Evolutionary conservation across 2,113 vertebrate species (phyloP).

Genomic region (Petroica traversi): DNA sequence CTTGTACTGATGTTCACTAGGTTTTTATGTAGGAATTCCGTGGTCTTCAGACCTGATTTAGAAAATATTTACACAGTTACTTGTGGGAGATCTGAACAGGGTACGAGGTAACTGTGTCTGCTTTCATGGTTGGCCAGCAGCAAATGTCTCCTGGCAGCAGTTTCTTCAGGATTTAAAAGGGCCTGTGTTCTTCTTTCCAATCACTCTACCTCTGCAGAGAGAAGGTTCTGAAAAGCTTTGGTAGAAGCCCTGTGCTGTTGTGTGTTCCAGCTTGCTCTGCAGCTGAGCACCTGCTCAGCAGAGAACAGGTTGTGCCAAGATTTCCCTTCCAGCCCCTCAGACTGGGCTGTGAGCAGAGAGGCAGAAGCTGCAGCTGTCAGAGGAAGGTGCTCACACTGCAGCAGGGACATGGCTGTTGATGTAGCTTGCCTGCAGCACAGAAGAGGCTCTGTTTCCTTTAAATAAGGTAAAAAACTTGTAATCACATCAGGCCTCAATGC

Average conservation of each 20-base stretch:
- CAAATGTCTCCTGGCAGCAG: not conserved
- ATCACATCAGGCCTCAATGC: not conserved
- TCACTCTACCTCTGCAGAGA: not conserved
- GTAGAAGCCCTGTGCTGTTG: not conserved
- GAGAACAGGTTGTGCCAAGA: not conserved
- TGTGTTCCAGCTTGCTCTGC: not conserved
- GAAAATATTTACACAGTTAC: not conserved
- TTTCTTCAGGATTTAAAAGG: not conserved
- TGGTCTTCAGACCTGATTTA: not conserved
- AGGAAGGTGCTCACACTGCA: not conserved
- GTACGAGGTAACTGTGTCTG: not conserved
- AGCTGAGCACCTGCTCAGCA: not conserved
- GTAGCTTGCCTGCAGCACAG: not conserved
- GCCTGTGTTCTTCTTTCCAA: not conserved
- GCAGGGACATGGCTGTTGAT: not conserved
- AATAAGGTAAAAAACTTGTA: not conserved
- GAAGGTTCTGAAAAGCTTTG: not conserved
- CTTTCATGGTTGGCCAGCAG: not conserved
- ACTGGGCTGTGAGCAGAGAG: not conserved
- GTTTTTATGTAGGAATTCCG: not conserved
- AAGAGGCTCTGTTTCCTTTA: not conserved
- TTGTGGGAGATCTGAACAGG: not conserved
- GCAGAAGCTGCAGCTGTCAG: not conserved
- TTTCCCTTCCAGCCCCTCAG: not conserved
- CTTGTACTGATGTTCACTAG: not conserved